Conservation (phyloP, 2,888 invertebrate species). For the Cinara cedri region DNA sequence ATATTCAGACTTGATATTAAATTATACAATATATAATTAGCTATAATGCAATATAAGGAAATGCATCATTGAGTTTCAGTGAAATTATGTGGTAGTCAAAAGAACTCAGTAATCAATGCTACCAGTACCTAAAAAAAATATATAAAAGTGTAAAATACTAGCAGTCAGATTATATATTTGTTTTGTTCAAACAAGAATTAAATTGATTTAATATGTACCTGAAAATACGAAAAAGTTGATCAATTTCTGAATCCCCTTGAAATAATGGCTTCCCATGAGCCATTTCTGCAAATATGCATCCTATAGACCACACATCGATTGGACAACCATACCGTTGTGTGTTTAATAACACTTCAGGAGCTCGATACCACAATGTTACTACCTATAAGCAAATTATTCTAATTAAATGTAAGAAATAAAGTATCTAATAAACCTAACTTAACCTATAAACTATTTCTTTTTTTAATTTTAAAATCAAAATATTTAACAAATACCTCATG, state of each 20-base stretch:
- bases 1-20: no score
- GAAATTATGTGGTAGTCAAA: no score
- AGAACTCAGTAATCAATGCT: no score
- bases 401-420: background rate
- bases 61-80: no score
- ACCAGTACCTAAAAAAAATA: no score
- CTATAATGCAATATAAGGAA: no score
- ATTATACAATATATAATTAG: no score
- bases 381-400: conserved; percentile 1
- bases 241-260: conserved; percentile 95
- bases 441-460: background rate
- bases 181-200: no score
- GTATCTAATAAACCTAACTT: no score
- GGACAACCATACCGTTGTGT: conserved; percentile 93
- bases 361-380: conserved; percentile 64
- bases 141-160: no score
- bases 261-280: conserved; percentile 88
- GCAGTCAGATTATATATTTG: no score
- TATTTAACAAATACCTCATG: conserved; percentile 80
- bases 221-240: conserved; percentile 94
- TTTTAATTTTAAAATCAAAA: conserved; percentile 9
- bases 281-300: conserved; percentile 96
- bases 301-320: conserved; percentile 99
- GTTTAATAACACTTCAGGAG: conserved; percentile 94
- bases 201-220: background rate